These are phyloP conservation scores for Rhabdornis inornatus DNA, from an alignment of 2,113 vertebrate genomes.

Conservation along the genomic window DNA sequence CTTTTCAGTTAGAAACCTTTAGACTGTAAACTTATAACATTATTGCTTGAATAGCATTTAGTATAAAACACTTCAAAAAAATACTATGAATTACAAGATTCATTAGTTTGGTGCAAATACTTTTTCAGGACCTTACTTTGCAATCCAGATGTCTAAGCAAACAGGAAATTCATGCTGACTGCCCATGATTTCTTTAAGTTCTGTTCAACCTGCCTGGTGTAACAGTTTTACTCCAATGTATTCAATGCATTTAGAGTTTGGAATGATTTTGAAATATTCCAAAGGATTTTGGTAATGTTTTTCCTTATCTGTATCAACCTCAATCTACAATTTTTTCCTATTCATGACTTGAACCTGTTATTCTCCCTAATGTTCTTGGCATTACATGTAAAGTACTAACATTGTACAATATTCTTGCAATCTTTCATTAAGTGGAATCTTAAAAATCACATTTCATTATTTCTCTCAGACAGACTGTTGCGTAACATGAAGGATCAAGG, in stretches of 20 bases:
- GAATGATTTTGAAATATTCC: not conserved
- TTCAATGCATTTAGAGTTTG: not conserved
- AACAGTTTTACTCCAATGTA: not conserved
- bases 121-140: not conserved
- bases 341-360: not conserved
- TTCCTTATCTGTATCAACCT: not conserved
- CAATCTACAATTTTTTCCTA: not conserved
- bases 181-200: not conserved
- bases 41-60: not conserved
- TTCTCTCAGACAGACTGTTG: conserved; percentile 90
- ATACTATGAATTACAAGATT: not conserved
- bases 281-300: not conserved
- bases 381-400: not conserved
- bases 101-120: not conserved
- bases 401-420: not conserved
- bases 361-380: not conserved
- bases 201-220: not conserved
- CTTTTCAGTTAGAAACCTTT: not conserved
- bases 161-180: not conserved
- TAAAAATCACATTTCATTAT: conserved; percentile 89
- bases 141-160: not conserved
- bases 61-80: not conserved
- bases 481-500: conserved; percentile 90
- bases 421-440: not conserved
- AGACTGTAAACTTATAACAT: not conserved